Percentiles rank a stretch among this genome's conserved stretches.
phyloP scores from a whole-genome alignment of 2,888 invertebrate genomes.

The Parnassius orleans region DNA sequence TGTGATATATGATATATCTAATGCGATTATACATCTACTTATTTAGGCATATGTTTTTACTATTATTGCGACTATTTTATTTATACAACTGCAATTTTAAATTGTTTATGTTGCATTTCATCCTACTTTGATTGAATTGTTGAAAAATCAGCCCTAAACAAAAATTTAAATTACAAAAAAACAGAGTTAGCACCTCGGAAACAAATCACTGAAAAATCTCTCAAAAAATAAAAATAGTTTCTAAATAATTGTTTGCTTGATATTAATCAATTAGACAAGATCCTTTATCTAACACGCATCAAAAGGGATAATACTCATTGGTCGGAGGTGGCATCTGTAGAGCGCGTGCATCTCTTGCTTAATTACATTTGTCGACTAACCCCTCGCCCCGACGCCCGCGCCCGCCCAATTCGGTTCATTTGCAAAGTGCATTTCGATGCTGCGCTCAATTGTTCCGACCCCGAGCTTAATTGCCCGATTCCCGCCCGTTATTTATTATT shows the following conservation, averaged over 20 bases:
- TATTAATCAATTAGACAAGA: constrained; percentile 27
- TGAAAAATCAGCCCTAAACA: no score
- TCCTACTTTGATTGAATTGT: no score
- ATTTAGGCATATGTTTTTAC: no score
- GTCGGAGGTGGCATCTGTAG: constrained; percentile 53
- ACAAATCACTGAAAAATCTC: no score
- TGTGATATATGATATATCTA: no score
- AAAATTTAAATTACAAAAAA: no score
- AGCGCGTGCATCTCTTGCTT: constrained; percentile 60
- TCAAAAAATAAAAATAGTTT: not conserved
- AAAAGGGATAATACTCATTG: constrained; percentile 23
- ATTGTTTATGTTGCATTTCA: no score
- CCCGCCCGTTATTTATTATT: constrained; percentile 69
- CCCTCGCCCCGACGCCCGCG: constrained; percentile 32
- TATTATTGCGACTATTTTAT: no score
- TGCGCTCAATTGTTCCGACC: constrained; percentile 65
- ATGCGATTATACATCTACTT: no score
- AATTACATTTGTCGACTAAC: constrained; percentile 64
- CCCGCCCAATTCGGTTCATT: constrained; percentile 66
- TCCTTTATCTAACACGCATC: constrained; percentile 29
- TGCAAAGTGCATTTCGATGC: constrained; percentile 80
- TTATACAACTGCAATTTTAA: no score
- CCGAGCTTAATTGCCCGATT: constrained; percentile 67
- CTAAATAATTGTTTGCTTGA: constrained; percentile 11
- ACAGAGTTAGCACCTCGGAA: no score